Evolutionary conservation across 2,888 invertebrate genomes (phyloP).

Genomic region (Athripsodes cinereus): DNA sequence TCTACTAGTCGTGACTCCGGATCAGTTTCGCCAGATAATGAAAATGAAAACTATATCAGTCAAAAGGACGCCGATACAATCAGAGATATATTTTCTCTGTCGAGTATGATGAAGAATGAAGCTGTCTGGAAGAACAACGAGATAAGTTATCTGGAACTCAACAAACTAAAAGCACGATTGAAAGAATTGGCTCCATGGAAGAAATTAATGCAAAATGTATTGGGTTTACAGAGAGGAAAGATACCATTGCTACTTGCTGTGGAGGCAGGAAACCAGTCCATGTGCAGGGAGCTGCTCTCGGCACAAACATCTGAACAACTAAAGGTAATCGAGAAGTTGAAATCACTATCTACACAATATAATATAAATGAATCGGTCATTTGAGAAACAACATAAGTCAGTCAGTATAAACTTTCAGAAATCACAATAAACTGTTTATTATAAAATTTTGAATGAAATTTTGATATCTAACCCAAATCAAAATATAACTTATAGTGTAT

Average conservation of each 20-base stretch:
- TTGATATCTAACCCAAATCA: too few species aligned
- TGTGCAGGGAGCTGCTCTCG: constrained; percentile 87
- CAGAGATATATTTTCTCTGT: constrained; percentile 7
- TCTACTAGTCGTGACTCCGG: not conserved
- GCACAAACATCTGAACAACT: constrained; percentile 85
- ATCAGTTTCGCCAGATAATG: constrained; percentile 9
- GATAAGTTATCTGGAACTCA: constrained; percentile 47
- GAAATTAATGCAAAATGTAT: constrained; percentile 53
- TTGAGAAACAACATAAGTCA: too few species aligned
- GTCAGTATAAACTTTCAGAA: too few species aligned
- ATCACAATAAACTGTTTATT: too few species aligned
- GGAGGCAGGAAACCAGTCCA: constrained; percentile 92
- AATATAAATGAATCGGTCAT: too few species aligned
- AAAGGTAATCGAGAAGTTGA: constrained; percentile 44
- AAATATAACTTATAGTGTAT: too few species aligned
- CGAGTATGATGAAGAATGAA: constrained; percentile 14
- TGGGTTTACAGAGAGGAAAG: constrained; percentile 76
- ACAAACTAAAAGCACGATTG: constrained; percentile 48
- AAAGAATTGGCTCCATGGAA: constrained; percentile 44
- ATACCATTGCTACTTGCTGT: constrained; percentile 90
- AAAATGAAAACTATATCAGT: not conserved
- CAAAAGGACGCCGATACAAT: constrained; percentile 4
- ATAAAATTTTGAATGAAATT: too few species aligned
- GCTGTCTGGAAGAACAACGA: constrained; percentile 41
- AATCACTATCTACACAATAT: too few species aligned